Evolutionary conservation across 1,140 invertebrate genomes (phyloP).

Genomic region (Philotrypesis tridentata): DNA sequence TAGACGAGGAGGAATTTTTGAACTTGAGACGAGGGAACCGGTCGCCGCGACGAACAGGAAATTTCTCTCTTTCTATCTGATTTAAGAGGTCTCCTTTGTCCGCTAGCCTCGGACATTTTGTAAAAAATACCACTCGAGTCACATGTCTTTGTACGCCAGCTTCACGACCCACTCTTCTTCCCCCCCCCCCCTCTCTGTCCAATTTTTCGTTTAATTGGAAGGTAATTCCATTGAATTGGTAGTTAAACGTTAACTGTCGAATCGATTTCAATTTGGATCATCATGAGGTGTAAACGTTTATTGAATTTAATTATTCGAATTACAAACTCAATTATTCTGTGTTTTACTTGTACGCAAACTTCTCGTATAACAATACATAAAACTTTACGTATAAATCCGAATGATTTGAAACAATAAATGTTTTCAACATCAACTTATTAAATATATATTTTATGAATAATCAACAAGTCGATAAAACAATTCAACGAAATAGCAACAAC

Average conservation of each 20-base stretch:
- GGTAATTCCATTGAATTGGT: constrained; percentile 37
- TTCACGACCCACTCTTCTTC: too few species aligned
- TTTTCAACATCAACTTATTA: too few species aligned
- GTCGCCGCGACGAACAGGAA: constrained; percentile 47
- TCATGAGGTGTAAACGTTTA: too few species aligned
- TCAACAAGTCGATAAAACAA: neutral
- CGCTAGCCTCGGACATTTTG: constrained; percentile 33
- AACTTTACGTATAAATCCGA: too few species aligned
- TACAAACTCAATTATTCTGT: too few species aligned
- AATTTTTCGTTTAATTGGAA: constrained; percentile 13
- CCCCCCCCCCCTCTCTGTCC: too few species aligned
- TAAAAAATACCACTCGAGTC: constrained; percentile 47
- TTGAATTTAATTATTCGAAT: too few species aligned
- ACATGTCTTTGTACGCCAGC: constrained; percentile 4
- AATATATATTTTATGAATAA: neutral
- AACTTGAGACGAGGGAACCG: constrained; percentile 48
- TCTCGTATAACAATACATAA: too few species aligned
- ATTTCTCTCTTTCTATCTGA: constrained; percentile 53
- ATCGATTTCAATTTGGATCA: too few species aligned
- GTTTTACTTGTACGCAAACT: too few species aligned
- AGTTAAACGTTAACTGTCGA: neutral
- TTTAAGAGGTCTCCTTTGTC: constrained; percentile 37
- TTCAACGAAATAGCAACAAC: neutral
- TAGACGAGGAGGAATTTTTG: constrained; percentile 51
- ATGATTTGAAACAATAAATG: too few species aligned